Evolutionary conservation across 2,797 vertebrate genomes (phyloP).

Genomic region (Leptodactylus fallax): DNA sequence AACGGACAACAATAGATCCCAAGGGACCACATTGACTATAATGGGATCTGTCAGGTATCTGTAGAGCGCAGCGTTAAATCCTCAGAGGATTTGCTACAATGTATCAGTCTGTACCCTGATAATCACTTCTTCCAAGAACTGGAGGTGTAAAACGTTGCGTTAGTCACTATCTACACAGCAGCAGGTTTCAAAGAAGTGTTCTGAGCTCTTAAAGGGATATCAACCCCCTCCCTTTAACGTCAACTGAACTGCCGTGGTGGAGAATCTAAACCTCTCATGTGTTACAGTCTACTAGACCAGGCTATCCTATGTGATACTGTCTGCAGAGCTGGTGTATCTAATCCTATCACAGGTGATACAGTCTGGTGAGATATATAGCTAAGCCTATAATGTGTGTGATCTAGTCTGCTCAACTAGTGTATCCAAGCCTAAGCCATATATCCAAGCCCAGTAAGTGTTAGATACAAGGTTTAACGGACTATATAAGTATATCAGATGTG

Average conservation of each 20-base stretch:
- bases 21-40: no score
- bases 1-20: no score
- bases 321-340: neutral
- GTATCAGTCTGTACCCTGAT: neutral
- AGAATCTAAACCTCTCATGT: neutral
- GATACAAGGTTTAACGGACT: no score
- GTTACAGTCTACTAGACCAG: no score
- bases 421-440: neutral
- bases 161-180: neutral
- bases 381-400: no score
- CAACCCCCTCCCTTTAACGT: neutral
- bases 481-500: neutral
- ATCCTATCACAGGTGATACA: neutral
- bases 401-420: neutral
- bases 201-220: neutral
- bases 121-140: neutral
- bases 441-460: no score
- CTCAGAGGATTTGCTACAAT: neutral
- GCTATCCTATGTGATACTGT: neutral
- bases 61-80: no score
- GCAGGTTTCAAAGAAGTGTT: neutral
- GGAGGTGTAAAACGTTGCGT: neutral
- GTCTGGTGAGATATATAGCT: neutral
- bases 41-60: no score
- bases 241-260: neutral